Percentiles rank a stretch among this genome's conserved stretches.
These are phyloP conservation scores for Podotricha telesiphe DNA, from an alignment of 2,888 invertebrate genomes.

Conservation along the genomic window DNA sequence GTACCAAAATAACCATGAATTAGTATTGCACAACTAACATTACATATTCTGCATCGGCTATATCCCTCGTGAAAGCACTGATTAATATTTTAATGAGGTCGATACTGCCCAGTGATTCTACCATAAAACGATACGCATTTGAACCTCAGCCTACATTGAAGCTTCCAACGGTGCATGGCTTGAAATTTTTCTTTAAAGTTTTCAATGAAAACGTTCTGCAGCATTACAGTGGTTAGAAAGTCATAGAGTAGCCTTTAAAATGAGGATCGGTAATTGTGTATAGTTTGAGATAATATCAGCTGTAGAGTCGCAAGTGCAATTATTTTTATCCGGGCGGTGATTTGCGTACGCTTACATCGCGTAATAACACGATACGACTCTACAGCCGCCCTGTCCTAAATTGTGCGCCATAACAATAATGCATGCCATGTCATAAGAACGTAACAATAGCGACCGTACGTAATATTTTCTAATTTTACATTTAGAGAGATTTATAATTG, in stretches of 20 bases:
- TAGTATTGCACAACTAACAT: constrained; percentile 65
- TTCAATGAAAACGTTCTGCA: constrained; percentile 9
- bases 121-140: constrained; percentile 33
- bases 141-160: constrained; percentile 17
- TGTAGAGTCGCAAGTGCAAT: constrained; percentile 64
- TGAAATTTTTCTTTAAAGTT: not conserved
- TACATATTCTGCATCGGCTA: constrained; percentile 60
- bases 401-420: constrained; percentile 28
- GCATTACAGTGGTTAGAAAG: not conserved
- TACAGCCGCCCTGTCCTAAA: constrained; percentile 38
- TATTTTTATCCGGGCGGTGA: constrained; percentile 65
- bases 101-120: constrained; percentile 55
- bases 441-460: too few relatives aligned
- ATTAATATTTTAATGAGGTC: constrained; percentile 80
- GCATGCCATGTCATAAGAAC: not conserved
- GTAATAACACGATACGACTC: constrained; percentile 48
- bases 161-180: not conserved
- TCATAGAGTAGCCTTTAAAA: constrained; percentile 39
- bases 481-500: not conserved
- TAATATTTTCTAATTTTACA: not conserved
- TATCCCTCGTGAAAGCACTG: constrained; percentile 67
- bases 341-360: constrained; percentile 49
- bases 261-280: constrained; percentile 70
- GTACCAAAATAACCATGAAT: constrained; percentile 54
- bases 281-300: constrained; percentile 68